These are phyloP conservation scores for Scaptomyza parva DNA, from an alignment of 2,888 invertebrate genomes.

Conservation along the genomic window DNA sequence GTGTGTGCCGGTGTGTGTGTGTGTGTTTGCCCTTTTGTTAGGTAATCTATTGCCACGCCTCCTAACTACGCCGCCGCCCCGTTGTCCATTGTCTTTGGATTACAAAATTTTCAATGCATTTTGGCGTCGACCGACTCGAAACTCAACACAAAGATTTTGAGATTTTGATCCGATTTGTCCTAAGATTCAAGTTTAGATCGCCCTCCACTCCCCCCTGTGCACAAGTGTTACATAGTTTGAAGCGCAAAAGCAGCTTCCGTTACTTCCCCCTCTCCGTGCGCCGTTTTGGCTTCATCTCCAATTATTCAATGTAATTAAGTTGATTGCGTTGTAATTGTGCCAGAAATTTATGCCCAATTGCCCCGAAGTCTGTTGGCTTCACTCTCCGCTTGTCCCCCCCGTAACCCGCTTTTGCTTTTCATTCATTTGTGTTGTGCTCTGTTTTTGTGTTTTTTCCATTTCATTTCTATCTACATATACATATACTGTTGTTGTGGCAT, in stretches of 20 bases:
- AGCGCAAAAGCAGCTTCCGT: not conserved
- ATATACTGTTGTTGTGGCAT: too few species aligned
- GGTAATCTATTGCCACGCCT: conserved; percentile 23
- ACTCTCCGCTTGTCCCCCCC: not conserved
- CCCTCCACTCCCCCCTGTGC: not conserved
- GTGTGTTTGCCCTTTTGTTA: conserved; percentile 36
- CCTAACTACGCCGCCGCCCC: too few species aligned
- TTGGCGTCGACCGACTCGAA: too few species aligned
- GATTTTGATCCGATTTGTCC: conserved; percentile 14
- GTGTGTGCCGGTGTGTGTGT: not conserved
- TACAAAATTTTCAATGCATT: conserved; percentile 3
- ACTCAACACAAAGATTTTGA: conserved; percentile 10
- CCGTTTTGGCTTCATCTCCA: conserved; percentile 51
- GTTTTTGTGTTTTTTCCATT: conserved; percentile 22
- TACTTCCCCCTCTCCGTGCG: not conserved
- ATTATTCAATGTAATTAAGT: conserved; percentile 80
- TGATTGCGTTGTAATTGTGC: conserved; percentile 75
- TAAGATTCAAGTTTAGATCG: conserved; percentile 30
- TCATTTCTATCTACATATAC: conserved; percentile 21
- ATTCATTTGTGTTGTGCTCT: conserved; percentile 25
- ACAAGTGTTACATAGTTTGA: not conserved
- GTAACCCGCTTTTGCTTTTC: not conserved
- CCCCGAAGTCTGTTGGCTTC: conserved; percentile 43
- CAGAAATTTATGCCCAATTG: conserved; percentile 74
- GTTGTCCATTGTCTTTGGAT: conserved; percentile 14